Percentiles rank a stretch among this genome's conserved stretches.
phyloP scores from a whole-genome alignment of 2,888 invertebrate genomes.

The Lysandra coridon region DNA sequence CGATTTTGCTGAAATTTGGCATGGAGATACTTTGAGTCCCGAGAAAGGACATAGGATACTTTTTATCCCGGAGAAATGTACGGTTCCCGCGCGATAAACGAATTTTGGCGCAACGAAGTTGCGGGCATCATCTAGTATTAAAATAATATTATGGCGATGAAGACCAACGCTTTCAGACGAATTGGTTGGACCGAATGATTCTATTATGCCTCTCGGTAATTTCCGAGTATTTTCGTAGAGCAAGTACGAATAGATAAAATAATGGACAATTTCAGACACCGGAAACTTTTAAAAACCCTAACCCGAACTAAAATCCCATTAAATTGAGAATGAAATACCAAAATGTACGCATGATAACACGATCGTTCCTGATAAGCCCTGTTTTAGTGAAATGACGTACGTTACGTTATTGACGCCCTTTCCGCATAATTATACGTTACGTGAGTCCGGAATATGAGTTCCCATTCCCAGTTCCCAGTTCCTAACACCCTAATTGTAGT shows the following conservation, averaged over 20 bases:
- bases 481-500: neutral
- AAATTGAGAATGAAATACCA: neutral
- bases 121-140: no score
- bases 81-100: no score
- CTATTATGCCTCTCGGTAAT: neutral
- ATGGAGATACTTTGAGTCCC: no score
- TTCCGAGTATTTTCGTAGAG: neutral
- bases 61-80: no score
- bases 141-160: neutral
- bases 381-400: slow-evolving; percentile 47
- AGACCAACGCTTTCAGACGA: no score
- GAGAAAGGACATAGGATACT: no score
- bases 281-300: neutral
- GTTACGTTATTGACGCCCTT: slow-evolving; percentile 71
- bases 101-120: no score
- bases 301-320: neutral
- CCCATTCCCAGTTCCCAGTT: slow-evolving; percentile 44
- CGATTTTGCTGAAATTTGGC: no score
- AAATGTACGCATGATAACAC: slow-evolving; percentile 12
- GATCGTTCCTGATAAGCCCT: neutral
- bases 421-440: slow-evolving; percentile 76
- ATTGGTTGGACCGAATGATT: neutral
- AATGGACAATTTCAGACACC: neutral
- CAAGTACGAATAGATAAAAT: neutral
- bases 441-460: slow-evolving; percentile 71